phyloP scores from a whole-genome alignment of 2,797 vertebrate species.

The Esox lucius region DNA sequence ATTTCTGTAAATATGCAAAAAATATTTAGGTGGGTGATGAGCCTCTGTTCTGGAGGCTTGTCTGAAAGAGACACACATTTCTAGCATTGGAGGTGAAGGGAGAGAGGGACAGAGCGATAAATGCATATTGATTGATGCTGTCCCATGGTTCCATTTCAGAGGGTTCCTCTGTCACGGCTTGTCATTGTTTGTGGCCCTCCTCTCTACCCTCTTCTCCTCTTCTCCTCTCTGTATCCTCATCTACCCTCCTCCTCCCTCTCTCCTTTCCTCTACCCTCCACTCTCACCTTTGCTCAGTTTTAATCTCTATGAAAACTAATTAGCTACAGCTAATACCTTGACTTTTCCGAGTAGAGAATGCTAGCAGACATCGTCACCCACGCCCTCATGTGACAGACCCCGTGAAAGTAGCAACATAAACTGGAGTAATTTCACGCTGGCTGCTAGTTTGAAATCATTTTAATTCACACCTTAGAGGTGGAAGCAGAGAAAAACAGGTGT shows the following conservation, averaged over 20 bases:
- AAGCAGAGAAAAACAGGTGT: constrained; percentile 16
- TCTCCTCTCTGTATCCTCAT: background rate
- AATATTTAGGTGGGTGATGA: too few species aligned
- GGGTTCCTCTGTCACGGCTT: background rate
- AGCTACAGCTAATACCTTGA: background rate
- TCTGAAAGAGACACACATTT: too few species aligned
- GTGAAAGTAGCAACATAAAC: constrained; percentile 42
- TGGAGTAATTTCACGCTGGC: constrained; percentile 53
- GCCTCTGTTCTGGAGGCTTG: too few species aligned
- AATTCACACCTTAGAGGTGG: constrained; percentile 22
- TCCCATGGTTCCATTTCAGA: background rate
- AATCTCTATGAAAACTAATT: background rate
- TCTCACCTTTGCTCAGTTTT: background rate
- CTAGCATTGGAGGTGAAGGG: background rate
- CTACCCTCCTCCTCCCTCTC: background rate
- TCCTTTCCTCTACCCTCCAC: background rate
- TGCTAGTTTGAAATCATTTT: constrained; percentile 48
- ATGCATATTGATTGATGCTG: background rate
- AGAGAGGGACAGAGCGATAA: background rate
- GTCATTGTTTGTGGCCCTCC: background rate
- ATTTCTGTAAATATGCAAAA: too few species aligned
- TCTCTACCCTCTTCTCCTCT: background rate
- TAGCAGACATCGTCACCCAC: background rate
- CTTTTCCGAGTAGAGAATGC: background rate
- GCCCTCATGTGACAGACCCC: constrained; percentile 40